Evolutionary conservation across 2,888 invertebrate genomes (phyloP), one percentile per base, ranked within the genome.

Genomic region (Acanthacorydalis orientalis): DNA sequence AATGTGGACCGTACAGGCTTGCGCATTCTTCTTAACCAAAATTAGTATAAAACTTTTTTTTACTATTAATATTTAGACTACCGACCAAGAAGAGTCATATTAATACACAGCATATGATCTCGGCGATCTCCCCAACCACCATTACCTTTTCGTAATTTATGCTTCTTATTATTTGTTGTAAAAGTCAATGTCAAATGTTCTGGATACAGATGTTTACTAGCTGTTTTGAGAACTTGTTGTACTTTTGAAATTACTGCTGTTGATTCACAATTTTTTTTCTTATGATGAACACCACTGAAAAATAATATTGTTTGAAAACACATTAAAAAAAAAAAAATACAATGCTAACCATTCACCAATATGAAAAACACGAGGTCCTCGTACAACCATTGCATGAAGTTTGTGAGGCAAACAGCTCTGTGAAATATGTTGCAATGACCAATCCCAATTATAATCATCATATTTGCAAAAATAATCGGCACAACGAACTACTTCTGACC

Each of bases 391-490:
- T 1, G 92, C 87, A 55, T 83, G 81, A 51, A 96, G 74, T 56
- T 85, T 86, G 48, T 73, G 70, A 1, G 75, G 73, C 50, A 86
- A 72, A 58, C 87, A 81, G 56, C 85, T 84, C 64, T 90, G 88
- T 1, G 91, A 89, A 46, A 93, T 75, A 62, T 91, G 87, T 53
- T 93, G 82, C 53, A 98, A 68, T 1, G 95, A 93, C 86, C 97
- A 98, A 60, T 98, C 97, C 97, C 97, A 98, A 63, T 98, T 98
- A 66, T 98, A 98, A 61, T 98, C 98, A 61, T 98, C 98, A 67
- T 91, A 96, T 2, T 82, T 78, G 67, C 97, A 98, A 65, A 97
- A 98, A 60, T 83, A 78, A 31, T 82, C 72, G 7, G 85, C 80
- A 60, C 93, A 85, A 31, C 74, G 75, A 59, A 84, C 78, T 40